phyloP scores from a whole-genome alignment of 2,888 invertebrate species.

The Hyposoter didymator region DNA sequence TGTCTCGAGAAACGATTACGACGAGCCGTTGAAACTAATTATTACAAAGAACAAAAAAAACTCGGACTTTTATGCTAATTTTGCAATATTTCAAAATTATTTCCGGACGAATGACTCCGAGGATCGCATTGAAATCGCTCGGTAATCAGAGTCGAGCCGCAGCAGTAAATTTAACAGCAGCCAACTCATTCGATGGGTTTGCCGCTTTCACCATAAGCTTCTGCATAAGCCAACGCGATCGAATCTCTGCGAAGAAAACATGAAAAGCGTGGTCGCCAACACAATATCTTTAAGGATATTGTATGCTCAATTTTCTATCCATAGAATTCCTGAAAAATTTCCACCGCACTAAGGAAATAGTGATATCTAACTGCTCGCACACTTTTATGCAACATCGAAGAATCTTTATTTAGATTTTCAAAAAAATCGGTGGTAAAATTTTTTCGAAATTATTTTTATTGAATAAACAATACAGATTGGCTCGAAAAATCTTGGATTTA shows the following conservation, averaged over 20 bases:
- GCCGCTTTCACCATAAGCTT: constrained; percentile 35
- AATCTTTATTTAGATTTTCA: no score
- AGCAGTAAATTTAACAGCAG: not conserved
- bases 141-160: constrained; percentile 1
- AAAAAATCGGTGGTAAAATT: no score
- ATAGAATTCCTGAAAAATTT: no score
- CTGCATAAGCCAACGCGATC: constrained; percentile 42
- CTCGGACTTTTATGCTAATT: not conserved
- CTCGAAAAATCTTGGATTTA: no score
- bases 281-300: not conserved
- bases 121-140: not conserved
- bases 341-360: no score
- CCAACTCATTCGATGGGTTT: constrained; percentile 29
- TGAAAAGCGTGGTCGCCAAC: constrained; percentile 36
- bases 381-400: no score
- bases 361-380: no score
- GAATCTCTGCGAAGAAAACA: constrained; percentile 36
- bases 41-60: constrained; percentile 8
- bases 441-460: no score
- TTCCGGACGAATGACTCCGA: constrained; percentile 11
- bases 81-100: not conserved
- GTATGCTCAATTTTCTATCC: no score
- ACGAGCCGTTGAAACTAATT: not conserved
- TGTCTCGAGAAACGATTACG: not conserved
- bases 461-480: no score